Percentiles rank a stretch among this genome's conserved stretches.
Conservation (phyloP, 2,797 vertebrate species). For the Pelobates cultripes region DNA sequence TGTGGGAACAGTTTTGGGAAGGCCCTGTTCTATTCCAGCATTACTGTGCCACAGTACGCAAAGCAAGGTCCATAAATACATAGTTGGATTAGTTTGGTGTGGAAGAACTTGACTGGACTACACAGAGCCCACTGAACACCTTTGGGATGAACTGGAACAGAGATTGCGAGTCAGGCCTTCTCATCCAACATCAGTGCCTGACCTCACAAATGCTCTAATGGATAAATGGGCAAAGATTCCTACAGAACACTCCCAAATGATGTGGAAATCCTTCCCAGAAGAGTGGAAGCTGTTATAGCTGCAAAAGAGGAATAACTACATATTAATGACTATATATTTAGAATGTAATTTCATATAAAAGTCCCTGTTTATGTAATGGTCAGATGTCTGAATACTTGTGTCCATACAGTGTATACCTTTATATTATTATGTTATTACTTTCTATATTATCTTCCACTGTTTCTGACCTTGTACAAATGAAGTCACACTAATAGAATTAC, state of each 20-base stretch:
- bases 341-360: too few species aligned
- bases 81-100: neutral
- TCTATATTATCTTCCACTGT: too few species aligned
- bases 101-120: neutral
- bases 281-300: neutral
- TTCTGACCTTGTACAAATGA: too few species aligned
- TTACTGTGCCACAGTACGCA: neutral
- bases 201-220: neutral
- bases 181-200: neutral
- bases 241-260: neutral
- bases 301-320: neutral
- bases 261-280: neutral
- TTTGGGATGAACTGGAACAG: neutral
- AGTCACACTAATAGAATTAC: too few species aligned
- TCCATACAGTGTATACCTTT: too few species aligned
- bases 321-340: too few species aligned
- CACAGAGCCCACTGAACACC: neutral
- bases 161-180: neutral
- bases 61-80: slow-evolving; percentile 3
- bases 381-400: too few species aligned
- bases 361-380: too few species aligned
- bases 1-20: neutral
- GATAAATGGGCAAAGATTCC: neutral
- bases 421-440: too few species aligned
- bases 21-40: neutral